Evolutionary conservation across 2,888 invertebrate species (phyloP).

Genomic region (Lutraria lutraria): DNA sequence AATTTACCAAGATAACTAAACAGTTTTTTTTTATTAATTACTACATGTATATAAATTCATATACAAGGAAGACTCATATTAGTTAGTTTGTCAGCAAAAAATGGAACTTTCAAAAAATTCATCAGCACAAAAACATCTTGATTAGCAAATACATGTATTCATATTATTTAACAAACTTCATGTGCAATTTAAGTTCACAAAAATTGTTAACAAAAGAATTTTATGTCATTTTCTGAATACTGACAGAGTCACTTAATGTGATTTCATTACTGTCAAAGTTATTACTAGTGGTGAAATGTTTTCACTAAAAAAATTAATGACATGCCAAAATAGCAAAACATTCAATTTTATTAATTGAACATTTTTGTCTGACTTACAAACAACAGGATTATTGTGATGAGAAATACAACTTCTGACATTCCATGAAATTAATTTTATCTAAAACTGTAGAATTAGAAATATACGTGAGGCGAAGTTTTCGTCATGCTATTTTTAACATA

Average conservation of each 20-base stretch:
- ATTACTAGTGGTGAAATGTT: not conserved
- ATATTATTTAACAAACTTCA: not conserved
- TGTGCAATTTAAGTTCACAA: not conserved
- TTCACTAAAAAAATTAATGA: not conserved
- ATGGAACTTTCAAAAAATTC: not conserved
- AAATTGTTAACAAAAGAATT: not conserved
- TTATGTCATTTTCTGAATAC: not conserved
- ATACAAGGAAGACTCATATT: not conserved
- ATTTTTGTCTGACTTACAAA: not conserved
- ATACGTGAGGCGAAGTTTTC: too few species aligned
- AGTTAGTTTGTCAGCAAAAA: not conserved
- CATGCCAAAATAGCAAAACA: not conserved
- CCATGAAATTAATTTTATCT: not conserved
- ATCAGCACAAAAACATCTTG: not conserved
- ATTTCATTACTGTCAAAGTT: not conserved
- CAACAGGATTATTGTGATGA: not conserved
- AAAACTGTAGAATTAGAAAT: too few species aligned
- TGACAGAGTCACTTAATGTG: not conserved
- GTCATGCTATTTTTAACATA: too few species aligned
- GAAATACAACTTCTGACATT: not conserved
- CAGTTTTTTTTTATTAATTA: not conserved
- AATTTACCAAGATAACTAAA: not conserved
- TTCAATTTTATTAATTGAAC: slow-evolving; percentile 20
- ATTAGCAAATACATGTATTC: not conserved
- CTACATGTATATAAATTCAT: not conserved